phyloP scores from a whole-genome alignment of 2,888 invertebrate genomes.

The Bhutanitis thaidina region DNA sequence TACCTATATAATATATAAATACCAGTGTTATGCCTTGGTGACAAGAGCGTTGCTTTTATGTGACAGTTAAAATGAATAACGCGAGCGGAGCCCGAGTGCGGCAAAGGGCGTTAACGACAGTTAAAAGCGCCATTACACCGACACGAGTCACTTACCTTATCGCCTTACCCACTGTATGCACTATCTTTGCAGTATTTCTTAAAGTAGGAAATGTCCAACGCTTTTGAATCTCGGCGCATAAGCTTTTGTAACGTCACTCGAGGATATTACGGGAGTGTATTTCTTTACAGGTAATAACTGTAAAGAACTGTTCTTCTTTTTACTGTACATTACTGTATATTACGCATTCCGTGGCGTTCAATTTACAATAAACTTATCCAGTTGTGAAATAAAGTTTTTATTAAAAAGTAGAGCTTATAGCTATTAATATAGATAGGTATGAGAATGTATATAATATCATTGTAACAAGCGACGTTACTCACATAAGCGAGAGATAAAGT shows the following conservation, averaged over 20 bases:
- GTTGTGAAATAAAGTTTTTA: too few species aligned
- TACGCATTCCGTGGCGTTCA: too few species aligned
- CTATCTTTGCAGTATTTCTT: conserved; percentile 13
- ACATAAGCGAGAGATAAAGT: too few species aligned
- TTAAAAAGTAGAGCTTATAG: too few species aligned
- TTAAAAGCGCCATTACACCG: conserved; percentile 11
- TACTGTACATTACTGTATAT: too few species aligned
- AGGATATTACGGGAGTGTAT: background rate
- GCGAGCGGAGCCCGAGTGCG: background rate
- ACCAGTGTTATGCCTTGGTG: background rate
- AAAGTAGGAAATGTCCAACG: conserved; percentile 1
- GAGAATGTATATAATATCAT: too few species aligned
- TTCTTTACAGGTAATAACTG: background rate
- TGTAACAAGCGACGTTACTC: too few species aligned
- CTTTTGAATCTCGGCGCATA: background rate
- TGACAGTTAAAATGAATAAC: conserved; percentile 26
- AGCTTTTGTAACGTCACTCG: background rate
- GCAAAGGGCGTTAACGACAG: conserved; percentile 23
- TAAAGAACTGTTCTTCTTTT: too few species aligned
- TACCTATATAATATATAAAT: too few species aligned
- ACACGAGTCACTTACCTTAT: conserved; percentile 9
- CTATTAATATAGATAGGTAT: too few species aligned
- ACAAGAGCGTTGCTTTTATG: conserved; percentile 23
- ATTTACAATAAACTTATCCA: too few species aligned
- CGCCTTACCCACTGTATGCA: conserved; percentile 7